These are phyloP conservation scores for Lepus oiostolus DNA, from an alignment of 2,797 vertebrate species.

Conservation along the genomic window DNA sequence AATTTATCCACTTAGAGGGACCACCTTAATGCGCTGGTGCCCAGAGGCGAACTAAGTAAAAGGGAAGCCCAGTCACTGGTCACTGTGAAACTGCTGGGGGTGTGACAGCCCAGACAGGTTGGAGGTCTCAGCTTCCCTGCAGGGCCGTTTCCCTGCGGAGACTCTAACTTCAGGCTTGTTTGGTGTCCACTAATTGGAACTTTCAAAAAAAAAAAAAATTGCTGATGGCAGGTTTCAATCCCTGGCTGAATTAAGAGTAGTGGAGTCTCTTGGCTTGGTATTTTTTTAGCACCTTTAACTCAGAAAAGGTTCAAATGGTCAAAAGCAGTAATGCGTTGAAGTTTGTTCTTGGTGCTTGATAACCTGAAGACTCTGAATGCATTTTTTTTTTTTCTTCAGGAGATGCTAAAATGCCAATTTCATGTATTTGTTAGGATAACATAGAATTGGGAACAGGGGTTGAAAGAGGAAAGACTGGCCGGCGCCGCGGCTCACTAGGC, in stretches of 20 bases:
- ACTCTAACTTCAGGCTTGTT: neutral
- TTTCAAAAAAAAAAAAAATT: neutral
- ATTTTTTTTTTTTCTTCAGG: neutral
- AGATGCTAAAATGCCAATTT: neutral
- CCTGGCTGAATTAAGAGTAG: neutral
- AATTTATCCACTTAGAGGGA: neutral
- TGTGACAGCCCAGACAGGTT: no score
- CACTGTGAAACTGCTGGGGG: neutral
- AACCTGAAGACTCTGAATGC: neutral
- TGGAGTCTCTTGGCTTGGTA: neutral
- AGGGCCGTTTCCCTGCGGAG: rapidly evolving
- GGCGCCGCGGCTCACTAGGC: no score
- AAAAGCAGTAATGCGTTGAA: neutral
- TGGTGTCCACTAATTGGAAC: neutral
- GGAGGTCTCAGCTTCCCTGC: neutral
- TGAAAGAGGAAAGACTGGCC: no score
- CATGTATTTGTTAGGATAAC: neutral
- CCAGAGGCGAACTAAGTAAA: neutral
- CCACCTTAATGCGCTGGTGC: no score
- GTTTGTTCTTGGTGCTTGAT: neutral
- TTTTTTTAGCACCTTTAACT: neutral
- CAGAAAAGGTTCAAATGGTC: neutral
- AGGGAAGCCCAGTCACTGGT: neutral
- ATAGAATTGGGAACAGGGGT: neutral
- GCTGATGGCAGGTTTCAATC: neutral